phyloP scores from a whole-genome alignment of 2,888 invertebrate species.

The Chirona hameri region DNA sequence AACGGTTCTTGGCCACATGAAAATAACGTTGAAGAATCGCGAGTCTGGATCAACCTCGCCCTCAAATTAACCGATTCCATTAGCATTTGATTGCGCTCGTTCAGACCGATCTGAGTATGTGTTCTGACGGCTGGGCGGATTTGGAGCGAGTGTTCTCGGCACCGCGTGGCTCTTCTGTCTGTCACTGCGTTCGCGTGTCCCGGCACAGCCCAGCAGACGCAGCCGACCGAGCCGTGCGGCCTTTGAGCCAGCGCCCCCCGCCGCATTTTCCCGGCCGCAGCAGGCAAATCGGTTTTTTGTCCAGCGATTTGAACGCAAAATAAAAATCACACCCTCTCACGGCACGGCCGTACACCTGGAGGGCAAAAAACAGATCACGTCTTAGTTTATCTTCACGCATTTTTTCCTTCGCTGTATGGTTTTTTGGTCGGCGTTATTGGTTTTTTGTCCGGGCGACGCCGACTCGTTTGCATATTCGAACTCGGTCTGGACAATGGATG shows the following conservation, averaged over 20 bases:
- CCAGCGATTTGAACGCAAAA: neutral
- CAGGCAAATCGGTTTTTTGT: neutral
- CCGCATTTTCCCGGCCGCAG: neutral
- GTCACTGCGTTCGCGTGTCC: no score
- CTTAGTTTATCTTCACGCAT: slow-evolving; percentile 2
- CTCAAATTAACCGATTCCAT: no score
- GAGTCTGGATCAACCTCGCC: no score
- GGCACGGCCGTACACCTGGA: neutral
- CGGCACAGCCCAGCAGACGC: no score
- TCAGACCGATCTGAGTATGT: no score
- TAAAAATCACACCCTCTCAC: slow-evolving; percentile 12
- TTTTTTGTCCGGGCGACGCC: neutral
- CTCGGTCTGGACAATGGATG: neutral
- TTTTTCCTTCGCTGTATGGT: neutral
- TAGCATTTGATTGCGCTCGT: no score
- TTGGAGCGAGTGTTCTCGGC: no score
- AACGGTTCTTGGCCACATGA: no score
- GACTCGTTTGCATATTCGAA: slow-evolving; percentile 22
- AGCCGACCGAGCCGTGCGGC: neutral
- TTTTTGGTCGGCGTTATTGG: neutral
- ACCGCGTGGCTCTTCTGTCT: no score
- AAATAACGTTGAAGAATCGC: no score
- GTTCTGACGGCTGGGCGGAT: no score
- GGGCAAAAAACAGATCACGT: slow-evolving; percentile 1
- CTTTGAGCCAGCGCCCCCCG: neutral